These are phyloP conservation scores for Microcebus murinus DNA, from an alignment of 2,113 vertebrate species.

Conservation along the genomic window DNA sequence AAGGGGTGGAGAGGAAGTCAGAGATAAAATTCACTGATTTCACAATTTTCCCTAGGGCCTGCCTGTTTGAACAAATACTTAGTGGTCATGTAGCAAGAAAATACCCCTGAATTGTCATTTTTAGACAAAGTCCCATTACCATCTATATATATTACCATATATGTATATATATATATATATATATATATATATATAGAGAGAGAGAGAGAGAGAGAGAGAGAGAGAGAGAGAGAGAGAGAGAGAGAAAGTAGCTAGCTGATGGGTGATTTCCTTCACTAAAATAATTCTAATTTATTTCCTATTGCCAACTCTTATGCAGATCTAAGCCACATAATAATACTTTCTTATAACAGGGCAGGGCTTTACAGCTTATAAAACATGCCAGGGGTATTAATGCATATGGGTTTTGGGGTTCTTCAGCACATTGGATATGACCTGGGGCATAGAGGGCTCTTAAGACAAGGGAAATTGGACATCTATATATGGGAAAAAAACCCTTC, in stretches of 20 bases:
- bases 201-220: background rate
- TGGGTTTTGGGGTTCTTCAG: conserved; percentile 24
- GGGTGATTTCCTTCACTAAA: conserved; percentile 23
- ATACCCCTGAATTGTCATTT: conserved; percentile 61
- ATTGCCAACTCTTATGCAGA: conserved; percentile 21
- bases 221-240: conserved; percentile 20
- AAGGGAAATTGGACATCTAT: conserved; percentile 19
- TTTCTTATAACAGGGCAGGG: conserved; percentile 7
- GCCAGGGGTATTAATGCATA: background rate
- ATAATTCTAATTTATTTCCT: conserved; percentile 57
- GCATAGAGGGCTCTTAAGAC: background rate
- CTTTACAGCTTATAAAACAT: background rate
- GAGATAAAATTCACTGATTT: conserved; percentile 48
- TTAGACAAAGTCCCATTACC: conserved; percentile 56
- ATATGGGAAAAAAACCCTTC: background rate
- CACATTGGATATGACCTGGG: background rate
- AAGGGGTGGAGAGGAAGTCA: background rate
- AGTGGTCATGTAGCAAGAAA: conserved; percentile 52
- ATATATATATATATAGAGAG: background rate
- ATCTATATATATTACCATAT: background rate
- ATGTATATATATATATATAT: background rate
- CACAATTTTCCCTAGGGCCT: conserved; percentile 21
- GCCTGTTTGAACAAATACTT: conserved; percentile 67
- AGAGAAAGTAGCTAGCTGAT: conserved; percentile 42
- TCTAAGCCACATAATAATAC: conserved; percentile 12